Conservation (phyloP, 2,113 vertebrate genomes). For the Larimichthys crocea region DNA sequence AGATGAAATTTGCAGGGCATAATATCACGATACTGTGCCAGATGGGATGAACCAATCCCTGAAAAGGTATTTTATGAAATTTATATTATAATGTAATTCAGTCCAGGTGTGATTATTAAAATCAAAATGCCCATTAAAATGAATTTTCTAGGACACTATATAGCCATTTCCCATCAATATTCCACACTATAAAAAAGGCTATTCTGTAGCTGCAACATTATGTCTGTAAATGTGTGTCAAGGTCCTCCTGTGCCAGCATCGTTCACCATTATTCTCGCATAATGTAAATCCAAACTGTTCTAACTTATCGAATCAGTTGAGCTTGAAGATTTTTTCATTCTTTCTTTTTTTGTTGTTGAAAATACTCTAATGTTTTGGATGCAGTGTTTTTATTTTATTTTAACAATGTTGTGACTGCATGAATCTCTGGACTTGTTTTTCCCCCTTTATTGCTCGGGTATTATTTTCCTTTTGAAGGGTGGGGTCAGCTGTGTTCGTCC, state of each 20-base stretch:
- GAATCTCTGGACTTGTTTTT: constrained; percentile 43
- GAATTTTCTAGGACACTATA: constrained; percentile 31
- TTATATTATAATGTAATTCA: constrained; percentile 27
- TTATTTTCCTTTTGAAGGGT: constrained; percentile 26
- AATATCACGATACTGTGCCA: constrained; percentile 20
- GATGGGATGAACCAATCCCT: constrained; percentile 22
- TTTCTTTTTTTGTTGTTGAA: not conserved
- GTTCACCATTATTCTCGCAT: constrained; percentile 23
- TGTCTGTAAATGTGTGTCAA: constrained; percentile 27
- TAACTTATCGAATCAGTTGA: constrained; percentile 3
- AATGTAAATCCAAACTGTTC: constrained; percentile 13
- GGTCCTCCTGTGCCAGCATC: constrained; percentile 30
- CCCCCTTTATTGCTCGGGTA: not conserved
- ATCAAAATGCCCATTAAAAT: constrained; percentile 4
- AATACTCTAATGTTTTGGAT: constrained; percentile 27
- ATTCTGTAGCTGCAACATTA: constrained; percentile 29
- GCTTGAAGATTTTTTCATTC: constrained; percentile 19
- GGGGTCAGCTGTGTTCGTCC: constrained; percentile 49
- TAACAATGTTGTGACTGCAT: constrained; percentile 60
- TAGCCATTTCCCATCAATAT: constrained; percentile 14
- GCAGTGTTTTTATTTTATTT: constrained; percentile 16
- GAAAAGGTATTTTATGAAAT: constrained; percentile 28
- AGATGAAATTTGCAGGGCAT: constrained; percentile 24
- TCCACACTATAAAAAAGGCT: constrained; percentile 12
- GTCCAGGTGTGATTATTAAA: constrained; percentile 12